A percentile compares a stretch with the other conserved stretches of the same genome.
Conservation (phyloP, 2,888 invertebrate species). For the Clitarchus hookeri region DNA sequence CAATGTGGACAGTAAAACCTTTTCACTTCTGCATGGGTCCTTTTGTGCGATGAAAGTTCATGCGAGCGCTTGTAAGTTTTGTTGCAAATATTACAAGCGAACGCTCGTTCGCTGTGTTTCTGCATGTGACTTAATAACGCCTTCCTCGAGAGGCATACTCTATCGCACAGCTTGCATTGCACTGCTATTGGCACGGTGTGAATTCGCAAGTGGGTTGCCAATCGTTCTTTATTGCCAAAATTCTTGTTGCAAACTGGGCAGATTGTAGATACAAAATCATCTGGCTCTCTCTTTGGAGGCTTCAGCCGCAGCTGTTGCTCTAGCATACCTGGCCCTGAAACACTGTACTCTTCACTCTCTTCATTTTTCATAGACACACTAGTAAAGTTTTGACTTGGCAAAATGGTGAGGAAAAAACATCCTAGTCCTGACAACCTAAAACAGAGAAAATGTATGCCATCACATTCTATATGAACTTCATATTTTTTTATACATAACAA, state of each 20-base stretch:
- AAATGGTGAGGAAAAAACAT: background rate
- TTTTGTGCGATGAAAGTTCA: conserved; percentile 32
- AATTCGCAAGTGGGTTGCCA: conserved; percentile 54
- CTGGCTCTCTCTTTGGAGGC: background rate
- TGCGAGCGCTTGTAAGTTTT: conserved; percentile 43
- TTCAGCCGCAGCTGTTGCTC: background rate
- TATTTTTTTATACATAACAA: background rate
- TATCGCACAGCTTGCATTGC: conserved; percentile 30
- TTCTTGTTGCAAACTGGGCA: background rate
- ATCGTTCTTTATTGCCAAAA: background rate
- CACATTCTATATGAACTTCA: background rate
- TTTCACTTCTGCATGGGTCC: conserved; percentile 22
- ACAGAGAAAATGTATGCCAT: background rate
- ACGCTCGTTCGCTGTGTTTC: conserved; percentile 44
- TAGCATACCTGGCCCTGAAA: background rate
- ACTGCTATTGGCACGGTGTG: conserved; percentile 27
- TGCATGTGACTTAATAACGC: conserved; percentile 33
- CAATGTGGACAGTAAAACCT: conserved; percentile 29
- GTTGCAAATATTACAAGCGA: conserved; percentile 44
- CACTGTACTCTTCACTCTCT: background rate
- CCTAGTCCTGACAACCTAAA: background rate
- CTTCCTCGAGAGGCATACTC: conserved; percentile 42
- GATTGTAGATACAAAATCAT: background rate
- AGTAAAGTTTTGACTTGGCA: background rate
- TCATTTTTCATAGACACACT: background rate